Percentiles rank a stretch among this genome's conserved stretches.
phyloP scores from a whole-genome alignment of 2,113 vertebrate species.

The Argyrosomus japonicus region DNA sequence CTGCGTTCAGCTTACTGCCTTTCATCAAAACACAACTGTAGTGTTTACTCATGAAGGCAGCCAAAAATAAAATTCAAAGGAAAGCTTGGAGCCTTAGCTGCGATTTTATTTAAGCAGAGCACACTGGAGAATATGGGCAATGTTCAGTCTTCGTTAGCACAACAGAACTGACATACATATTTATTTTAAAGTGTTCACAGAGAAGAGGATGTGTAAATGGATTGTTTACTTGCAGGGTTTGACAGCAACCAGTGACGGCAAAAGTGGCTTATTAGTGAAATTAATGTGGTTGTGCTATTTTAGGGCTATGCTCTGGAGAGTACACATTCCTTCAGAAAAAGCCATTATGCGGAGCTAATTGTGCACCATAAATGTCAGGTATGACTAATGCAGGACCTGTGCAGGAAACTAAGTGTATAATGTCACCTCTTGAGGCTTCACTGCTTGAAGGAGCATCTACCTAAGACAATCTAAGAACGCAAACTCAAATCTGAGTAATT shows the following conservation, averaged over 20 bases:
- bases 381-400: constrained; percentile 77
- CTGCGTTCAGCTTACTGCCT: not conserved
- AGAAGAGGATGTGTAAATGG: constrained; percentile 44
- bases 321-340: constrained; percentile 70
- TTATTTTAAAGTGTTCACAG: constrained; percentile 39
- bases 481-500: constrained; percentile 22
- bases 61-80: constrained; percentile 28
- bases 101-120: constrained; percentile 28
- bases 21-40: not conserved
- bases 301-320: constrained; percentile 70
- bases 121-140: constrained; percentile 1
- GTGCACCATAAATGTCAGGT: constrained; percentile 80
- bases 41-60: constrained; percentile 15
- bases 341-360: constrained; percentile 79
- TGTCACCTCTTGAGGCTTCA: constrained; percentile 52
- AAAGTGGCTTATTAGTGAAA: constrained; percentile 75
- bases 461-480: constrained; percentile 1
- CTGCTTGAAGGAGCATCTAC: constrained; percentile 36
- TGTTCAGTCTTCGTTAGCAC: constrained; percentile 46
- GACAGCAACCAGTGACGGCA: constrained; percentile 51
- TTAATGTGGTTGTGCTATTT: constrained; percentile 77
- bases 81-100: constrained; percentile 4
- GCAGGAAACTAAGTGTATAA: constrained; percentile 65
- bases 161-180: constrained; percentile 35
- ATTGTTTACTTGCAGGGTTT: constrained; percentile 61